A percentile compares a stretch with the other conserved stretches of the same genome.
These are phyloP conservation scores for Rhopalosiphum maidis DNA, from an alignment of 1,140 invertebrate species.

Conservation along the genomic window DNA sequence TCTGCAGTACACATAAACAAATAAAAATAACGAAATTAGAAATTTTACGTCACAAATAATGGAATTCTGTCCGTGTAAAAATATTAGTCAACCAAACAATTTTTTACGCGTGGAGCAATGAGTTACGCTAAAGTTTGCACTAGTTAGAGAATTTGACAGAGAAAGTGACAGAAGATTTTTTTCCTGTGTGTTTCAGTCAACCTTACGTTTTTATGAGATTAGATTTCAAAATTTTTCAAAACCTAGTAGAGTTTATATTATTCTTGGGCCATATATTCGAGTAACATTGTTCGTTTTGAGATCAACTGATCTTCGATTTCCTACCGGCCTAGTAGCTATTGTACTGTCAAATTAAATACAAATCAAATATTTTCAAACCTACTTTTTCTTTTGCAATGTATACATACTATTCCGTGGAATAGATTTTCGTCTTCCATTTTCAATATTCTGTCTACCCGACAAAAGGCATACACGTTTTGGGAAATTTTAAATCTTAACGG, in stretches of 20 bases:
- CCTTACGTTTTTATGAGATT: neutral
- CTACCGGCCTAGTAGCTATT: neutral
- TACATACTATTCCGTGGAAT: neutral
- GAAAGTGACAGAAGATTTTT: neutral
- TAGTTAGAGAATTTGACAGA: neutral
- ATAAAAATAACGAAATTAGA: neutral
- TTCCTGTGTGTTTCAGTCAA: neutral
- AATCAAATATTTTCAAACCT: neutral
- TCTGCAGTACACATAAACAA: neutral
- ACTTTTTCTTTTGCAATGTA: neutral
- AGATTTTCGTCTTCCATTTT: neutral
- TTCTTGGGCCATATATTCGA: too few relatives aligned
- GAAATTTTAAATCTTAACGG: neutral
- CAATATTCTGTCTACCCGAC: neutral
- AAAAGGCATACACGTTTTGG: neutral
- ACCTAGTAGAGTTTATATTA: neutral
- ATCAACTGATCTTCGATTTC: neutral
- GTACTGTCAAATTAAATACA: neutral
- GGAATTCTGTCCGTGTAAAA: neutral
- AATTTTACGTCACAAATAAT: neutral
- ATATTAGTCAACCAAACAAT: neutral
- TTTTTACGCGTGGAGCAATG: neutral
- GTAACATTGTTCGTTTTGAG: neutral
- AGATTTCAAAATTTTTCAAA: neutral
- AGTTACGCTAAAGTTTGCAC: neutral